Percentiles rank a stretch among this genome's conserved stretches.
These are phyloP conservation scores for Muscicapa adusta DNA, from an alignment of 2,113 vertebrate species.

Conservation along the genomic window DNA sequence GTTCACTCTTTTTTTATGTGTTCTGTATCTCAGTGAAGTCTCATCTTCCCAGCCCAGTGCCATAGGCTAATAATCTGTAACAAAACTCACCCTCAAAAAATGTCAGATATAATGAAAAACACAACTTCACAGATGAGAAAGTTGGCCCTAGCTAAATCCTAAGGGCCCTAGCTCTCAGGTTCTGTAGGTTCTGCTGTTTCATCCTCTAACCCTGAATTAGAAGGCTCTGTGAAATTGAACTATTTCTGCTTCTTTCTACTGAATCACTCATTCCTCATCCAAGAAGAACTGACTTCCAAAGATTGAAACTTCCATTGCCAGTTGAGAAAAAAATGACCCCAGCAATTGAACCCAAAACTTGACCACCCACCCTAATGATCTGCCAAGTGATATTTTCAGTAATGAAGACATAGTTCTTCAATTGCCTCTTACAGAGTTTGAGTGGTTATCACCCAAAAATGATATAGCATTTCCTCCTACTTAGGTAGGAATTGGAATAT, in stretches of 20 bases:
- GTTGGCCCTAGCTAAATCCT: constrained; percentile 52
- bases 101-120: constrained; percentile 68
- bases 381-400: neutral
- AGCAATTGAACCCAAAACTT: neutral
- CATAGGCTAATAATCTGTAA: constrained; percentile 71
- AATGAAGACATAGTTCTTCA: neutral
- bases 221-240: constrained; percentile 29
- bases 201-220: constrained; percentile 54
- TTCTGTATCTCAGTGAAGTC: constrained; percentile 54
- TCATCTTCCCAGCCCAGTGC: constrained; percentile 65
- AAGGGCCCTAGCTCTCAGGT: constrained; percentile 24
- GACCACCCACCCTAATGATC: neutral
- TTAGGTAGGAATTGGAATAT: neutral
- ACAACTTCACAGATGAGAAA: constrained; percentile 44
- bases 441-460: neutral
- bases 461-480: neutral
- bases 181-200: constrained; percentile 38
- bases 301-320: neutral
- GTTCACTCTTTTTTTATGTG: constrained; percentile 52
- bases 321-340: neutral
- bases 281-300: neutral
- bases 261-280: constrained; percentile 10
- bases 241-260: neutral
- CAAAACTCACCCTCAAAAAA: constrained; percentile 69
- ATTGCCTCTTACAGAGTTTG: neutral